Conservation (phyloP, 2,797 vertebrate species). For the Pagetopsis macropterus region DNA sequence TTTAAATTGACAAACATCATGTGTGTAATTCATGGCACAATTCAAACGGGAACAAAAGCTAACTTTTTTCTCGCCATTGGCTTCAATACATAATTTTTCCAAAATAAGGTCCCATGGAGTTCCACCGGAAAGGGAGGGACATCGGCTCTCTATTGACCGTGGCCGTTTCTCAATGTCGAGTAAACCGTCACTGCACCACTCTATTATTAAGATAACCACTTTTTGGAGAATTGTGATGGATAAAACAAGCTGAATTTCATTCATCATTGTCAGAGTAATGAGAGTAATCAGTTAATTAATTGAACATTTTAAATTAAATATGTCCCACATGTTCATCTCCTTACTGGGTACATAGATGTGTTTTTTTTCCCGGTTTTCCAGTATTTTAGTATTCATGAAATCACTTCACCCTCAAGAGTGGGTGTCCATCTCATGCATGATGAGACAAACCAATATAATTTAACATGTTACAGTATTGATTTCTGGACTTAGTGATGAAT, state of each 20-base stretch:
- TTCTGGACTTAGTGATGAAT: constrained; percentile 5
- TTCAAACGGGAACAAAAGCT: too few species aligned
- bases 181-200: not conserved
- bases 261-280: not conserved
- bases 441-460: constrained; percentile 20
- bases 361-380: not conserved
- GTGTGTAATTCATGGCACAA: too few species aligned
- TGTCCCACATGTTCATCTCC: not conserved
- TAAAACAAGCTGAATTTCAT: not conserved
- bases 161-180: too few species aligned
- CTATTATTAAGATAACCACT: not conserved
- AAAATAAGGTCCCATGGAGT: too few species aligned
- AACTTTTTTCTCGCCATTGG: too few species aligned
- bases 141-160: too few species aligned
- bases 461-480: constrained; percentile 31
- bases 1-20: too few species aligned
- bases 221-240: constrained; percentile 8
- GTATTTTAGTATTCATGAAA: constrained; percentile 13
- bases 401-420: not conserved
- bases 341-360: not conserved
- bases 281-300: not conserved
- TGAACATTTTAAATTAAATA: constrained; percentile 4
- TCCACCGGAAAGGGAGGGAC: too few species aligned
- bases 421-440: constrained; percentile 5
- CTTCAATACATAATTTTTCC: too few species aligned